Evolutionary conservation across 2,113 vertebrate species (phyloP).

Genomic region (Mirza zaza): DNA sequence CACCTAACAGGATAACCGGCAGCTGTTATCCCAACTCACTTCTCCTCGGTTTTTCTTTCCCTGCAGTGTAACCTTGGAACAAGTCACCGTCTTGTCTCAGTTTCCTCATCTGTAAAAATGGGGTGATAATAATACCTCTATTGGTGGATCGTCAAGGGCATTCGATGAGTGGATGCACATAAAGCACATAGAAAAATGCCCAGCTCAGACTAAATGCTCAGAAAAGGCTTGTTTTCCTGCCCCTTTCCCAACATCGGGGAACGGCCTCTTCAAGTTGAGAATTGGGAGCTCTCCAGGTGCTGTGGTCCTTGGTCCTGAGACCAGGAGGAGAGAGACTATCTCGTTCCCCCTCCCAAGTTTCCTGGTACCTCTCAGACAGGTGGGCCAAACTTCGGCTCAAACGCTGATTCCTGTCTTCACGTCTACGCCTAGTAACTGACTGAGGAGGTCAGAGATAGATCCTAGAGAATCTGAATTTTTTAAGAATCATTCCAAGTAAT

Average conservation of each 20-base stretch:
- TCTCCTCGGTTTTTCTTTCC: not conserved
- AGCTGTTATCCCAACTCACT: too few species aligned
- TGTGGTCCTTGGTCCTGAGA: not conserved
- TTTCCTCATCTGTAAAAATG: not conserved
- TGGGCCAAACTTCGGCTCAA: not conserved
- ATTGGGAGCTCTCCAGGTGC: accelerated
- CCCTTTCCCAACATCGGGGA: not conserved
- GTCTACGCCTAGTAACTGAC: not conserved
- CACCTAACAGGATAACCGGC: not conserved
- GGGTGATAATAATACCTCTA: not conserved
- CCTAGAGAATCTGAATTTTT: not conserved
- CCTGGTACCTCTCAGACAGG: not conserved
- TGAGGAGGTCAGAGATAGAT: not conserved
- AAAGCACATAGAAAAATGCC: not conserved
- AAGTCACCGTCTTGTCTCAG: not conserved
- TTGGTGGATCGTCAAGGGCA: too few species aligned
- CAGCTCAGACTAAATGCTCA: not conserved
- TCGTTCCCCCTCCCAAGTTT: not conserved
- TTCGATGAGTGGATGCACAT: not conserved
- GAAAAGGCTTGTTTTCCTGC: not conserved
- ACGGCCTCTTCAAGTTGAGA: not conserved
- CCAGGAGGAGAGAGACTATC: not conserved
- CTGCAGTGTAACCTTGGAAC: too few species aligned
- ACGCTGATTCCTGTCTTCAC: not conserved
- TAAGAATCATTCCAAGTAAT: not conserved